Evolutionary conservation across 1,140 invertebrate species (phyloP).

Genomic region (Drosophila oshimai): DNA sequence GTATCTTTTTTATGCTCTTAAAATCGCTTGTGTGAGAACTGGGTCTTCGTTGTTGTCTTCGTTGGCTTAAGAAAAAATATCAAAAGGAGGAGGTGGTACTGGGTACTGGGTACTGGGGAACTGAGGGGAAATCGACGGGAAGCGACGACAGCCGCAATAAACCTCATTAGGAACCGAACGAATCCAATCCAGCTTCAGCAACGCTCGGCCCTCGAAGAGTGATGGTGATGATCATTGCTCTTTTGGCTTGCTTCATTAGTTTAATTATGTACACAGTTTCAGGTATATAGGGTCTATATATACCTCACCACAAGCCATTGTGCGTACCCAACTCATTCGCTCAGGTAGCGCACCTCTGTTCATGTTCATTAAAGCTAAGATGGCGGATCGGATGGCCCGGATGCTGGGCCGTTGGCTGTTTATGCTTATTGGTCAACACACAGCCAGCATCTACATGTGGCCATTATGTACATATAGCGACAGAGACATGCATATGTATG

Average conservation of each 20-base stretch:
- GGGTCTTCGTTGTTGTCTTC: slow-evolving; percentile 69
- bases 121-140: too few species aligned
- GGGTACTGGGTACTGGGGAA: too few species aligned
- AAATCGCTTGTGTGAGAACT: slow-evolving; percentile 80
- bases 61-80: slow-evolving; percentile 1
- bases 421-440: slow-evolving; percentile 80
- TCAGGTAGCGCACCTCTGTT: slow-evolving; percentile 45
- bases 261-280: slow-evolving; percentile 58
- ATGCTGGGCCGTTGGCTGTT: slow-evolving; percentile 76
- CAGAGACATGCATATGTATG: slow-evolving; percentile 70
- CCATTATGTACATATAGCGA: not conserved
- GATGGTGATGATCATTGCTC: slow-evolving; percentile 37
- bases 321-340: slow-evolving; percentile 55
- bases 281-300: not conserved
- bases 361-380: slow-evolving; percentile 76
- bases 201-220: slow-evolving; percentile 33
- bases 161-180: slow-evolving; percentile 67
- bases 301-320: slow-evolving; percentile 1
- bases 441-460: slow-evolving; percentile 59
- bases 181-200: slow-evolving; percentile 35
- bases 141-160: slow-evolving; percentile 51
- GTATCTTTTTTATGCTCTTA: slow-evolving; percentile 63
- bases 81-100: not conserved
- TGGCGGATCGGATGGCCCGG: slow-evolving; percentile 63
- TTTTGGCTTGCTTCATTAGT: slow-evolving; percentile 68